Conservation (phyloP, 2,113 vertebrate species). For the Gadus chalcogrammus region DNA sequence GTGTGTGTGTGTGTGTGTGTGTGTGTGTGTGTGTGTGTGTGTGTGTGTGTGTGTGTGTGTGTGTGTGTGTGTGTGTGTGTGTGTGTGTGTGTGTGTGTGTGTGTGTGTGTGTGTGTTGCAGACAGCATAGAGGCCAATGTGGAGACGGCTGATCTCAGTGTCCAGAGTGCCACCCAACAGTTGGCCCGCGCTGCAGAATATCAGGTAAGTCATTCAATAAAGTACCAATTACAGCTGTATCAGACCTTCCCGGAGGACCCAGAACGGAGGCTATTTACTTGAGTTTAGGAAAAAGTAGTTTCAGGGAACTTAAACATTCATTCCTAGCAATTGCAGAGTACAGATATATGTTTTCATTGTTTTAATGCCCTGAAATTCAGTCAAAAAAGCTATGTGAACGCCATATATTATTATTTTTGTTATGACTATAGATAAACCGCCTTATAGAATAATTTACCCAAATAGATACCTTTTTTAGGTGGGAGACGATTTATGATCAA, state of each 20-base stretch:
- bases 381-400: too few relatives aligned
- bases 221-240: background rate
- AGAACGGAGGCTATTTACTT: too few relatives aligned
- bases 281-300: too few relatives aligned
- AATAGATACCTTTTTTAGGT: too few relatives aligned
- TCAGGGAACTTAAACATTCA: too few relatives aligned
- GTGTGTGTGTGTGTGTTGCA: slow-evolving; percentile 48
- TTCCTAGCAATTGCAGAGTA: too few relatives aligned
- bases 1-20: slow-evolving; percentile 1
- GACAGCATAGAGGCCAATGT: slow-evolving; percentile 99
- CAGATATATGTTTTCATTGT: too few relatives aligned
- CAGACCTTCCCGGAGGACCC: background rate
- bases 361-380: too few relatives aligned
- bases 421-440: too few relatives aligned
- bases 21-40: background rate
- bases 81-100: background rate
- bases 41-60: slow-evolving; percentile 6
- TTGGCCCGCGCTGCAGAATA: slow-evolving; percentile 83
- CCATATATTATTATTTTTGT: too few relatives aligned
- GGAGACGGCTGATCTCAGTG: slow-evolving; percentile 83
- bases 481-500: too few relatives aligned
- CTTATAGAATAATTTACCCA: too few relatives aligned
- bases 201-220: slow-evolving; percentile 79
- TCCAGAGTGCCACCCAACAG: slow-evolving; percentile 88
- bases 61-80: background rate